Base-by-base conservation (phyloP, 2,797 vertebrate genomes). In the Ispidina picta region DNA sequence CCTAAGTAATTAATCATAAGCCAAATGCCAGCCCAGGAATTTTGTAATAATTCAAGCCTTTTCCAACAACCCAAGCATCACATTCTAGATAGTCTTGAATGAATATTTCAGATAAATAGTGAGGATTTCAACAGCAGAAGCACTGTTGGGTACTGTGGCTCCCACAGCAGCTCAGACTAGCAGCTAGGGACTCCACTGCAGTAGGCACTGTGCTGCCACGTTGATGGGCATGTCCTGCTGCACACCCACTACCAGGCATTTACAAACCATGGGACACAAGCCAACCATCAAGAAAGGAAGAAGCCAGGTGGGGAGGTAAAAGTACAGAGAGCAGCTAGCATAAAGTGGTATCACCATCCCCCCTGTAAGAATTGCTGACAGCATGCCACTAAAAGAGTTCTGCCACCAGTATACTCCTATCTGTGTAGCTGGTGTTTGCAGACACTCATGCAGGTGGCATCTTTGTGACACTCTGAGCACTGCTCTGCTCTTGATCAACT, bases 1-100 rank as follows among this genome's bases (percentile, higher is more conserved):
- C 26, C 46, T 26, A 46, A 68, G 55, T 28, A 52, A 92, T 92
- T 88, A 83, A 92, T 65, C 76, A 65, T 72, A 90, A 88, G 35
- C 35, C 70, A 91, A 78, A 78, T 19, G 4, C 43, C 55, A 81
- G 20, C 31, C 29, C 52, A 80, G 74, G 60, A 88, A 69, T 88
- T 85, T 73, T 78, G 55, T 39, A 92, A 62, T 72, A 83, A 74
- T 63, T 58, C 26, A 59, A 66, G 59, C 15, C 21, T 65, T 85
- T 71, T 89, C 58, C 83, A 88, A 85, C 28, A 91, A 35, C 21
- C 9, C 62, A 71, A 80, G 55, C 75, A 79, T 88, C 31, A 60
- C 22, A 16, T 52, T 80, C 54, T 83, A 73, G 58, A 15, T 56
- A 68, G 54, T 21, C n/a, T 46, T 59, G 54, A 54, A n/a, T 44